These are phyloP conservation scores for Ceratotherium simum DNA, from an alignment of 2,113 vertebrate species.

Conservation along the genomic window DNA sequence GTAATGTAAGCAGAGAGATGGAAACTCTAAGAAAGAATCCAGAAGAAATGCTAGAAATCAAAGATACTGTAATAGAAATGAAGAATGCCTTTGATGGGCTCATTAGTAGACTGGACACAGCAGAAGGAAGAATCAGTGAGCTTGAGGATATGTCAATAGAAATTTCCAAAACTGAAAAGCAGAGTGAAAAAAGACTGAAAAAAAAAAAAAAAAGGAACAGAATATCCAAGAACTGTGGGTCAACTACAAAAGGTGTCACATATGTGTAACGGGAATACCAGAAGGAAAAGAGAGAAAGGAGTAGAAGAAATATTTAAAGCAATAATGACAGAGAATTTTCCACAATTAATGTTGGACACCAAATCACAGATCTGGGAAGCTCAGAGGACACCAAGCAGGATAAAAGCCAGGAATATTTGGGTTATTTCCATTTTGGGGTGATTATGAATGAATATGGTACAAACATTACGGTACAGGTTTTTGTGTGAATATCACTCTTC, in stretches of 20 bases:
- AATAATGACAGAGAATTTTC: not conserved
- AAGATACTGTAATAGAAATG: not conserved
- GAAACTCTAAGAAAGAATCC: not conserved
- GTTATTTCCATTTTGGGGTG: not conserved
- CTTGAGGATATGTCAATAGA: not conserved
- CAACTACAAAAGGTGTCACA: not conserved
- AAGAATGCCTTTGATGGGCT: not conserved
- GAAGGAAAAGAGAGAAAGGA: not conserved
- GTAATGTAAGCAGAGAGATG: not conserved
- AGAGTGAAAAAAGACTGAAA: not conserved
- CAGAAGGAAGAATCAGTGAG: not conserved
- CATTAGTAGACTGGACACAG: not conserved
- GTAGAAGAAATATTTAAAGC: not conserved
- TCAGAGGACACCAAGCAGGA: not conserved
- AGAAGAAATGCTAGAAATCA: not conserved
- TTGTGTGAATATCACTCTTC: not conserved
- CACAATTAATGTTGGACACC: not conserved
- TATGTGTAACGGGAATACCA: not conserved
- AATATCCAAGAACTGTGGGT: not conserved
- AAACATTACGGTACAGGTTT: not conserved
- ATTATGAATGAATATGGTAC: not conserved
- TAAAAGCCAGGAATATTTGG: not conserved
- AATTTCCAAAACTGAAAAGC: slow-evolving; percentile 12
- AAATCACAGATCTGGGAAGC: not conserved
- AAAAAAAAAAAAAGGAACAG: not conserved